Evolutionary conservation across 2,797 vertebrate species (phyloP).

Genomic region (Corythornis leucogaster): DNA sequence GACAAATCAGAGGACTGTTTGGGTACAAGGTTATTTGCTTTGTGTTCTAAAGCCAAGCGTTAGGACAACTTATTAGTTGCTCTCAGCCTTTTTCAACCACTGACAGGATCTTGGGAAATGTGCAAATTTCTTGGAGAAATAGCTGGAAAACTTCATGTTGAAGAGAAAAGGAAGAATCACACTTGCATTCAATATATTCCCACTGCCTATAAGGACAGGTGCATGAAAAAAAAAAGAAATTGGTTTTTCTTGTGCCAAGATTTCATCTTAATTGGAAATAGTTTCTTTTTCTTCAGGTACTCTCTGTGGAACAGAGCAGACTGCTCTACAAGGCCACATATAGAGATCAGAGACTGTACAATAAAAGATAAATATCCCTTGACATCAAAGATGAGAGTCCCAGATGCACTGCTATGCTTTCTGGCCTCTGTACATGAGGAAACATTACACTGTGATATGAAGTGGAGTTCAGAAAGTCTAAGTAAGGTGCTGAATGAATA

Average conservation of each 20-base stretch:
- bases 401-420: neutral
- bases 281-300: neutral
- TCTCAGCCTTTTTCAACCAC: conserved; percentile 10
- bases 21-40: neutral
- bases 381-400: neutral
- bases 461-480: conserved; percentile 5
- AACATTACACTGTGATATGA: neutral
- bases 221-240: neutral
- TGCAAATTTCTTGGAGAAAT: neutral
- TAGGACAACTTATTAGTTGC: neutral
- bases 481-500: conserved; percentile 21
- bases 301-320: neutral
- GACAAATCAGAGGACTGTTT: neutral
- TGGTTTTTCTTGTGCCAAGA: neutral
- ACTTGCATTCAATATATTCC: neutral
- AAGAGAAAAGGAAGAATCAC: neutral
- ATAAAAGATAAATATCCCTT: neutral
- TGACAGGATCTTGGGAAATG: neutral
- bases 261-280: neutral
- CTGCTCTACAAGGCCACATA: neutral
- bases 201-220: neutral
- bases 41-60: neutral
- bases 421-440: neutral
- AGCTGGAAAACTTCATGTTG: neutral
- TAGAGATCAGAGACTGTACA: neutral